Conservation (phyloP, 2,797 vertebrate species). For the Anguilla megastoma region DNA sequence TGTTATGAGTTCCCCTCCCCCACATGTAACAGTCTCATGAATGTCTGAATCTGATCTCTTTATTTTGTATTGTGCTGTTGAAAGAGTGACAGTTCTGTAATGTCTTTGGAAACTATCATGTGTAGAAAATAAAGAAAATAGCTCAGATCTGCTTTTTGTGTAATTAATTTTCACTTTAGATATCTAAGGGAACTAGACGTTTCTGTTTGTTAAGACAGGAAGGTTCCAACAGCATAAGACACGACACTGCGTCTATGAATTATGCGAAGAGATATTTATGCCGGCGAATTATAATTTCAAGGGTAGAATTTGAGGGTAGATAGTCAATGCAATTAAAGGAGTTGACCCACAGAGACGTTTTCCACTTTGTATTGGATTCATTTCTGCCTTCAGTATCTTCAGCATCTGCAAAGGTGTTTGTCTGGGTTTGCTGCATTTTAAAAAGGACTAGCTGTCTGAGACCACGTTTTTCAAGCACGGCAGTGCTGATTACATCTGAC, state of each 20-base stretch:
- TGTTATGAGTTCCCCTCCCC: background rate
- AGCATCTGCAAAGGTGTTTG: constrained; percentile 44
- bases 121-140: constrained; percentile 42
- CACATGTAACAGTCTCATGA: constrained; percentile 56
- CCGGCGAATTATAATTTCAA: constrained; percentile 26
- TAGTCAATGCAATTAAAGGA: constrained; percentile 27
- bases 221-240: constrained; percentile 19
- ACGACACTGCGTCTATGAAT: constrained; percentile 40
- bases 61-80: constrained; percentile 72
- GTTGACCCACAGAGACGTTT: background rate
- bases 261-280: constrained; percentile 34
- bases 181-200: constrained; percentile 3
- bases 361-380: constrained; percentile 1
- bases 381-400: constrained; percentile 43
- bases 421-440: constrained; percentile 33
- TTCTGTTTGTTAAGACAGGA: background rate
- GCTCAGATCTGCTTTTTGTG: constrained; percentile 64
- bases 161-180: constrained; percentile 24
- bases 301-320: constrained; percentile 29
- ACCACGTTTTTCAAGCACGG: constrained; percentile 23
- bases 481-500: constrained; percentile 46
- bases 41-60: constrained; percentile 63
- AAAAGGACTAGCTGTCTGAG: constrained; percentile 42
- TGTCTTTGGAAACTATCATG: constrained; percentile 61
- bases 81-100: constrained; percentile 71